Evolutionary conservation across 2,888 invertebrate species (phyloP), one percentile per base, ranked within the genome.

Genomic region (Luperina testacea): DNA sequence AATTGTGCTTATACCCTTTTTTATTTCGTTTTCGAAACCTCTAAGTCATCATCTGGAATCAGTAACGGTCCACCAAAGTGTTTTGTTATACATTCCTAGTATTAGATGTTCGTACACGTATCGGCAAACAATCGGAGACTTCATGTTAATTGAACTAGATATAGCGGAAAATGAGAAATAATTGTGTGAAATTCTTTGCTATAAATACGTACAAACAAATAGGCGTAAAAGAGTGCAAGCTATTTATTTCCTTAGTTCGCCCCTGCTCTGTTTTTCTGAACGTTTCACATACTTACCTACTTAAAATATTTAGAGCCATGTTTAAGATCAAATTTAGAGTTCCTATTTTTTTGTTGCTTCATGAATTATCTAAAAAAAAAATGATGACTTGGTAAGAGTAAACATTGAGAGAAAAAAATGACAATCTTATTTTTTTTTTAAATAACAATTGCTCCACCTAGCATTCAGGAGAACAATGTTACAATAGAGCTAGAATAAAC

Each of bases 1-100:
- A 95, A 96, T 95, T 95, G 94, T 93, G 93, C 93, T 94, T 93
- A 94, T 92, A 91, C 91, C 91, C 91, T 94, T 95, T 95, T 95
- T 96, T 95, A 92, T 93, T 92, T 90, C 90, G 90, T 85, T 94
- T 91, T 93, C 93, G 91, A 94, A 95, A 95, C 91, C 89, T 92
- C 93, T 91, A 92, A 94, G 94, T 94, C 94, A 94, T 94, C 94
- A 92, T 92, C 90, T 90, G 90, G 92, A 92, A 93, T 92, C 93
- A 90, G 92, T 94, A 94, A 94, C 94, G 94, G 94, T 94, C 90
- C 89, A 90, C 88, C 82, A 87, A 88, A 91, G 90, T 87, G 91
- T 90, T 90, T 88, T 90, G 90, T 90, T 88, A 83, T 78, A 81
- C 80, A 75, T 73, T 71, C 77, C 88, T 82, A 80, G 85, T 80